phyloP scores from a whole-genome alignment of 2,797 vertebrate genomes.

The Silurus aristotelis region DNA sequence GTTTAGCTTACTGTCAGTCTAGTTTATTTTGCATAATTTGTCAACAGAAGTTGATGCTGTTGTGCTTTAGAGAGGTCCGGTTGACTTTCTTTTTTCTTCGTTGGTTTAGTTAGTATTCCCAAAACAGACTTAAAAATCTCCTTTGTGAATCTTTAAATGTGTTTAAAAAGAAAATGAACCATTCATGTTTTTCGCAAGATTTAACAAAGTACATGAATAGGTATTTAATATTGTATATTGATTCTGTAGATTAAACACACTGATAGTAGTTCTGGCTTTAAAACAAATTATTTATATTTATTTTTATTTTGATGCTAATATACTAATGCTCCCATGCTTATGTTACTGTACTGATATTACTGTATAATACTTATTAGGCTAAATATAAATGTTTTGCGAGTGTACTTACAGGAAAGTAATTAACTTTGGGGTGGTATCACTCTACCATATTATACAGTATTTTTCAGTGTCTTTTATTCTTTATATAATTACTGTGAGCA shows the following conservation, averaged over 20 bases:
- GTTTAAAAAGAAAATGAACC: background rate
- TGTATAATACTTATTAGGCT: no score
- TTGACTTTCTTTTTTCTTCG: constrained; percentile 40
- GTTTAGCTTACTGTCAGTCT: constrained; percentile 35
- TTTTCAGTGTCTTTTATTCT: background rate
- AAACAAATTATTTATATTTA: constrained; percentile 1
- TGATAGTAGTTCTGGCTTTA: background rate
- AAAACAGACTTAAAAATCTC: background rate
- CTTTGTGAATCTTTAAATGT: constrained; percentile 14
- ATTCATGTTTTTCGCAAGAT: background rate
- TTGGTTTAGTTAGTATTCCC: constrained; percentile 3
- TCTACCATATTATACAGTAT: background rate
- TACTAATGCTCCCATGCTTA: background rate
- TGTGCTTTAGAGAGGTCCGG: constrained; percentile 1
- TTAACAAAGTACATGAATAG: background rate
- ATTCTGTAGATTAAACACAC: background rate
- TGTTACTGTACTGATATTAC: background rate
- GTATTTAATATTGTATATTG: background rate
- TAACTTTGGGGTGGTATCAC: background rate
- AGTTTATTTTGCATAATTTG: constrained; percentile 42
- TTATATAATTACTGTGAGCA: background rate
- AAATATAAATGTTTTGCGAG: background rate
- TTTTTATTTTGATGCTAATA: background rate
- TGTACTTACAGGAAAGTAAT: background rate
- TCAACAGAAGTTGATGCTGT: constrained; percentile 31